phyloP scores from a whole-genome alignment of 64 coral and sea anemone species.

The Platygyra sinensis region DNA sequence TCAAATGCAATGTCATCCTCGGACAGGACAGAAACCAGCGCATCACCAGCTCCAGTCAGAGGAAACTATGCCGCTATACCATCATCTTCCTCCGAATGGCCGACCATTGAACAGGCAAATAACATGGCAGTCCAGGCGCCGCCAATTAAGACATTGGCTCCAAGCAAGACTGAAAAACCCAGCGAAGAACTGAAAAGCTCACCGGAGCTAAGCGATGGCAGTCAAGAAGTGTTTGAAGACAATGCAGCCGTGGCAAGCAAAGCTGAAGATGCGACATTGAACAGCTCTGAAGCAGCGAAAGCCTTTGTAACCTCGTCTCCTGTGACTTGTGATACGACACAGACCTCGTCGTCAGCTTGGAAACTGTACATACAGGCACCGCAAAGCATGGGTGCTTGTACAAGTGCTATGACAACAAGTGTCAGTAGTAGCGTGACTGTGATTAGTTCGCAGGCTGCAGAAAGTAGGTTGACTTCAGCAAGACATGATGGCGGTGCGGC shows the following conservation, averaged over 20 bases:
- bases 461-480: not conserved
- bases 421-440: slow-evolving; percentile 49
- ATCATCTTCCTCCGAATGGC: slow-evolving; percentile 91
- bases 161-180: slow-evolving; percentile 7
- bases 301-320: not conserved
- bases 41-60: slow-evolving; percentile 55
- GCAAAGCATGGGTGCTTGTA: slow-evolving; percentile 82
- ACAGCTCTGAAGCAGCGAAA: not conserved
- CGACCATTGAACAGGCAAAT: slow-evolving; percentile 92
- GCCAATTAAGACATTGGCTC: not conserved
- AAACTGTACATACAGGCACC: slow-evolving; percentile 77
- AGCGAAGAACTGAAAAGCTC: slow-evolving; percentile 4
- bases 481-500: not conserved
- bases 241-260: not conserved
- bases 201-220: slow-evolving; percentile 23
- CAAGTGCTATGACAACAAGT: slow-evolving; percentile 80
- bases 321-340: slow-evolving; percentile 38
- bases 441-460: not conserved
- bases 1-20: slow-evolving; percentile 57
- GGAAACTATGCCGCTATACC: slow-evolving; percentile 83
- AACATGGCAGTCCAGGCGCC: slow-evolving; percentile 46
- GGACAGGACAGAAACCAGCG: slow-evolving; percentile 16
- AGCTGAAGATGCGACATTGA: not conserved
- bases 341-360: slow-evolving; percentile 67
- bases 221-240: slow-evolving; percentile 35